A percentile compares a stretch with the other conserved stretches of the same genome.
Evolutionary conservation across 2,888 invertebrate species (phyloP).

Genomic region (Limnephilus rhombicus): DNA sequence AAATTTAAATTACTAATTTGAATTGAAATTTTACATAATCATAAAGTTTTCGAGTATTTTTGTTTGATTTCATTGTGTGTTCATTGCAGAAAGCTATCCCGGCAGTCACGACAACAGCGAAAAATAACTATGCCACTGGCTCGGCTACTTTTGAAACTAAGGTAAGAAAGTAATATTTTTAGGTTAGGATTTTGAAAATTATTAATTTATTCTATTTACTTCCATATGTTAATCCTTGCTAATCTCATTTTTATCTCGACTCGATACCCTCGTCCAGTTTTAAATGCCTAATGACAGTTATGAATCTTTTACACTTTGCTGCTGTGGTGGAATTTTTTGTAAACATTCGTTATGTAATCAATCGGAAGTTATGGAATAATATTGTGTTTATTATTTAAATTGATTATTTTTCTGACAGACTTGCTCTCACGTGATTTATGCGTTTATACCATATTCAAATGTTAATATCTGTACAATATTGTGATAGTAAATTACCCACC

Average conservation of each 20-base stretch:
- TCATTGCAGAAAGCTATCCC: constrained; percentile 73
- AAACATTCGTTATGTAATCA: constrained; percentile 41
- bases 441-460: not conserved
- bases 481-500: not conserved
- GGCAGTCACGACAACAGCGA: constrained; percentile 71
- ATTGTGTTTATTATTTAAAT: not conserved
- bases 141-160: constrained; percentile 81
- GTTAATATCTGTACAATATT: not conserved
- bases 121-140: constrained; percentile 79
- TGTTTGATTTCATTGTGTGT: not conserved
- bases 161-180: constrained; percentile 69
- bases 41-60: not conserved
- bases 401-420: not conserved
- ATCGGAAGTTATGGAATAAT: constrained; percentile 11
- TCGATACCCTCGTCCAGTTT: not conserved
- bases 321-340: constrained; percentile 18
- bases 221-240: not conserved
- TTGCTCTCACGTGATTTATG: not conserved
- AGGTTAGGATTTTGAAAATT: not conserved
- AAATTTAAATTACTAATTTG: not conserved
- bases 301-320: not conserved
- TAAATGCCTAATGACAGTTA: not conserved
- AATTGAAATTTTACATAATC: constrained; percentile 38
- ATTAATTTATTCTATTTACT: not conserved
- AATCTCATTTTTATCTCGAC: not conserved